Percentiles rank a stretch among this genome's conserved stretches.
Evolutionary conservation across 30 jellyfish, hydroid and myxozoan genomes (phyloP).

Genomic region (Hydra vulgaris): DNA sequence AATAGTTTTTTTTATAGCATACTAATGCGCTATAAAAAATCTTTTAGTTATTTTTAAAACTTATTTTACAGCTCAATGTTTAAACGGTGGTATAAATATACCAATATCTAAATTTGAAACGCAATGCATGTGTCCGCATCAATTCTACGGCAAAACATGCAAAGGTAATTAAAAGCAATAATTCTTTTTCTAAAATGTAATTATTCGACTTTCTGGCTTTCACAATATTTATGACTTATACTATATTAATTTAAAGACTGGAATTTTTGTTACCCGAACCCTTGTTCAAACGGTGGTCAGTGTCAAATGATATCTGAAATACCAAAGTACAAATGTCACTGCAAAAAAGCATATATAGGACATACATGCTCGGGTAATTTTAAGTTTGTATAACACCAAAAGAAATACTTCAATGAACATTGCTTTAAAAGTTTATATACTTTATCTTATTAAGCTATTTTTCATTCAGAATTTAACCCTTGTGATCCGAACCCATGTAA

Average conservation of each 20-base stretch:
- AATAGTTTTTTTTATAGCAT: too few relatives aligned
- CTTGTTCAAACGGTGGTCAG: conserved; percentile 18
- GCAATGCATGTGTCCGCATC: conserved; percentile 76
- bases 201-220: neutral
- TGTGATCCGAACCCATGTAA: conserved; percentile 34
- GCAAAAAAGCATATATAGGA: conserved; percentile 74
- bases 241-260: neutral
- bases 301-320: conserved; percentile 7
- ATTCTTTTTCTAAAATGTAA: neutral
- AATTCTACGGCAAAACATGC: conserved; percentile 73
- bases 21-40: too few relatives aligned
- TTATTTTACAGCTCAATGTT: conserved; percentile 41
- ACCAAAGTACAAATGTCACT: conserved; percentile 47
- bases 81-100: conserved; percentile 69
- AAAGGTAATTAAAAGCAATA: conserved; percentile 39
- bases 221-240: neutral
- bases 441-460: too few relatives aligned
- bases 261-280: conserved; percentile 24
- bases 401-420: neutral
- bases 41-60: too few relatives aligned
- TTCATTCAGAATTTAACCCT: conserved; percentile 12
- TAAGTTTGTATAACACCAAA: neutral
- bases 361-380: conserved; percentile 66
- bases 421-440: too few relatives aligned
- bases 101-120: conserved; percentile 43